Conservation (phyloP, 2,113 vertebrate species). For the Reinhardtius hippoglossoides region DNA sequence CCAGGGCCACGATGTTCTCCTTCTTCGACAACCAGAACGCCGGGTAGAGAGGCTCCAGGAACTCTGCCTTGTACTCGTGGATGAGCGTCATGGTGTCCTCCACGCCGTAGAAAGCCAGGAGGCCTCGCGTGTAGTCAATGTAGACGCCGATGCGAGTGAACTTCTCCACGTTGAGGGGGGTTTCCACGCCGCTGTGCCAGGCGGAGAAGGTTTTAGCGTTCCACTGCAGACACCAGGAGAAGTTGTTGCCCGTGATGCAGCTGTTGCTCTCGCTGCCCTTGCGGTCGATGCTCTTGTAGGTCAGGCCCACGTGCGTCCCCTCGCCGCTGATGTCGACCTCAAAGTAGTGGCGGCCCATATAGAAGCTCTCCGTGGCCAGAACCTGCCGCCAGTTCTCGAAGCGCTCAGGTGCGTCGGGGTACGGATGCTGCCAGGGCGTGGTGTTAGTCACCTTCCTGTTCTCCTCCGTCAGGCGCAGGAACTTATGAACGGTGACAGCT, state of each 20-base stretch:
- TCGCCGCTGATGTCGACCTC: slow-evolving; percentile 84
- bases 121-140: slow-evolving; percentile 74
- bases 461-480: slow-evolving; percentile 86
- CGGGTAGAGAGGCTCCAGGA: slow-evolving; percentile 83
- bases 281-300: slow-evolving; percentile 84
- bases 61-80: slow-evolving; percentile 80
- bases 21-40: slow-evolving; percentile 89
- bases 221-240: slow-evolving; percentile 87
- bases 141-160: slow-evolving; percentile 84
- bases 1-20: slow-evolving; percentile 80
- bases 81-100: slow-evolving; percentile 76
- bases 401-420: slow-evolving; percentile 82
- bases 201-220: slow-evolving; percentile 85
- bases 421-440: slow-evolving; percentile 87
- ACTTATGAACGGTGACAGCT: slow-evolving; percentile 83
- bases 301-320: slow-evolving; percentile 83
- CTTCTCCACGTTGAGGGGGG: slow-evolving; percentile 65
- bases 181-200: slow-evolving; percentile 86
- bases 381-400: slow-evolving; percentile 86
- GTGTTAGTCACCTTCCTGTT: slow-evolving; percentile 86
- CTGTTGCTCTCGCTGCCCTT: slow-evolving; percentile 81
- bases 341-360: slow-evolving; percentile 84
- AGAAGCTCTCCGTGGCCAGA: slow-evolving; percentile 85
- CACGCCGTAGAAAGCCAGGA: slow-evolving; percentile 82
- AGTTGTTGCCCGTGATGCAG: slow-evolving; percentile 84